phyloP scores from a whole-genome alignment of 2,888 invertebrate species.

The Pammene aurita region DNA sequence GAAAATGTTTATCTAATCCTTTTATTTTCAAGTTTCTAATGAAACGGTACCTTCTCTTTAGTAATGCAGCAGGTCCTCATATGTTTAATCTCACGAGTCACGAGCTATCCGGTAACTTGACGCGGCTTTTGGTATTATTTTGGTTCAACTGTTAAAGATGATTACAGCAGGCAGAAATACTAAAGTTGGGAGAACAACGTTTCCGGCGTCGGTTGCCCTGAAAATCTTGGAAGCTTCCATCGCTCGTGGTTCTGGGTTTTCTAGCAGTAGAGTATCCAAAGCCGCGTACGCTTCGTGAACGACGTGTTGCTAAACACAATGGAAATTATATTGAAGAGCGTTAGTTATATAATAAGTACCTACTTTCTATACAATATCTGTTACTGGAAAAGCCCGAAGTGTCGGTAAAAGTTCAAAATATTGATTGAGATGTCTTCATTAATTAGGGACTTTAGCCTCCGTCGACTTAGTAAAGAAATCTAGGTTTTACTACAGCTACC shows the following conservation, averaged over 20 bases:
- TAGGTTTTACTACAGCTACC: no score
- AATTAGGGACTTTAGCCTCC: no score
- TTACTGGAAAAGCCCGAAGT: no score
- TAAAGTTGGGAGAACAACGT: not conserved
- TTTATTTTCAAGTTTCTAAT: not conserved
- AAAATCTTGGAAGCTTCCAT: constrained; percentile 2
- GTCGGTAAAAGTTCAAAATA: no score
- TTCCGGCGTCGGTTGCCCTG: no score
- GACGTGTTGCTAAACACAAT: constrained; percentile 60
- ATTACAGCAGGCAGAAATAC: not conserved
- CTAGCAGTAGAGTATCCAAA: constrained; percentile 69
- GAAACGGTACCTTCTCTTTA: not conserved
- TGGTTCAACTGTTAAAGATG: constrained; percentile 19
- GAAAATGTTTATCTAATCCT: not conserved
- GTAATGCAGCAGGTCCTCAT: no score
- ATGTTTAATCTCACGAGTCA: not conserved
- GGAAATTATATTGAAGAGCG: not conserved
- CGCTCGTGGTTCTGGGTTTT: constrained; percentile 53
- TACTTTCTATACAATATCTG: no score
- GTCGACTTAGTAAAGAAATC: no score
- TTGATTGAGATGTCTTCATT: no score
- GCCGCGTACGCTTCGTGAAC: constrained; percentile 76
- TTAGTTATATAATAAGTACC: no score
- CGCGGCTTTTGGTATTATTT: no score
- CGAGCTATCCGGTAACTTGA: constrained; percentile 3